Base-by-base conservation (phyloP, 92 coral and sea anemone genomes). In the Epizoanthus stellaris region DNA sequence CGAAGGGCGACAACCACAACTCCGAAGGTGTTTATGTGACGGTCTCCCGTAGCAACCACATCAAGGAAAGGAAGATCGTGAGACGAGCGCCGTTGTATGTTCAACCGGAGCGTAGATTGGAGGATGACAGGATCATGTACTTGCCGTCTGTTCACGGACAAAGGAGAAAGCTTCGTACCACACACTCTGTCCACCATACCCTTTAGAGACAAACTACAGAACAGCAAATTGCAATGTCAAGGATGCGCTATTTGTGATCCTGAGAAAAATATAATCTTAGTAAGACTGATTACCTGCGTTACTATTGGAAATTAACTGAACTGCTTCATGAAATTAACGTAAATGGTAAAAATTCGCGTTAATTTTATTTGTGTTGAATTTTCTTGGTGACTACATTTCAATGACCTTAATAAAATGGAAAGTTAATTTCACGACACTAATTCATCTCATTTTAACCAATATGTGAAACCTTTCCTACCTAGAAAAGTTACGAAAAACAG, bases 11-110 rank as follows among this genome's bases (percentile, higher is more conserved):
- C 23, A 19, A 63, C 14, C 83, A 79, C 20, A 79, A 62, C 15
- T 71, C 60, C 0, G 83, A 79, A 64, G 83, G 83, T 43, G 83
- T 79, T 79, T 79, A 79, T 45, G 83, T 79, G 40, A 63, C 40
- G 25, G 83, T 79, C 3, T 49, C 83, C 36, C 83, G 83, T 79
- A 63, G 83, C 72, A 79, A 79, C 72, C 83, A 64, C 21, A 43
- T 63, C 14, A 79, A 79, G 49, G 56, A 23, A 30, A 79, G 72
- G 25, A 79, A 79, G 47, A 23, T 64, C 23, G 72, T 64, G 42
- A 79, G 83, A 39, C 23, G 72, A 62, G 47, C 42, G 2, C 56
- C 83, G 0, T 23, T 40, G 12, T 79, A 61, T 40, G 56, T 39
- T 14, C 71, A 64, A 14, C 83, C 83, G 7, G 83, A 79, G 38